Conservation (phyloP, 2,113 vertebrate species). For the Malaclemys terrapin region DNA sequence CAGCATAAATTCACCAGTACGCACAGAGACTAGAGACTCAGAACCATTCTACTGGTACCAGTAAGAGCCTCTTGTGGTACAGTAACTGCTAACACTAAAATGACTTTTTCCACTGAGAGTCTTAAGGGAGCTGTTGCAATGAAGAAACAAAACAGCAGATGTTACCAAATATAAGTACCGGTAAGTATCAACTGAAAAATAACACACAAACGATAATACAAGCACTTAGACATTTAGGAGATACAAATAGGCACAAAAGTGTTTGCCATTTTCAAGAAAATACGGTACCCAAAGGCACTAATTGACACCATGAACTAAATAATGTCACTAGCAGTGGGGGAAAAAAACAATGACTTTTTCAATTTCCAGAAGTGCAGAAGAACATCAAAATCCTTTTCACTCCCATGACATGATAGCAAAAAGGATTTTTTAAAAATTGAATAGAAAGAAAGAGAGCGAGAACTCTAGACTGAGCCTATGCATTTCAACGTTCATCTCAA, state of each 20-base stretch:
- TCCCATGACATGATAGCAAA: background rate
- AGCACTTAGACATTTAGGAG: conserved; percentile 53
- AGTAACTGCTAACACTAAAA: conserved; percentile 52
- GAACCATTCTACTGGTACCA: background rate
- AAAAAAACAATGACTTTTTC: conserved; percentile 59
- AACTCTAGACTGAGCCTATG: background rate
- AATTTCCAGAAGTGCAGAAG: conserved; percentile 11
- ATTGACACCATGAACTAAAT: conserved; percentile 43
- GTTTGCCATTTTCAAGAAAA: conserved; percentile 59
- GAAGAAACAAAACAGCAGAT: conserved; percentile 72
- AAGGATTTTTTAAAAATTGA: background rate
- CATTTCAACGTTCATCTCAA: background rate
- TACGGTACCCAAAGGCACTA: conserved; percentile 63
- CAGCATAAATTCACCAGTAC: background rate
- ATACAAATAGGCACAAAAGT: conserved; percentile 63
- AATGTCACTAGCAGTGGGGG: conserved; percentile 22
- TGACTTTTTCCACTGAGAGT: conserved; percentile 49
- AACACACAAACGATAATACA: conserved; percentile 54
- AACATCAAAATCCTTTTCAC: background rate
- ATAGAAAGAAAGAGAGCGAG: background rate
- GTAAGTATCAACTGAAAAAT: conserved; percentile 66
- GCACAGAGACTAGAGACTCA: background rate
- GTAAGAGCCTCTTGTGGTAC: background rate
- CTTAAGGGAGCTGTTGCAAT: conserved; percentile 65
- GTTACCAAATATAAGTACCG: conserved; percentile 42